Base-by-base conservation (phyloP, 2,797 vertebrate genomes). In the Enteromius viviparus region DNA sequence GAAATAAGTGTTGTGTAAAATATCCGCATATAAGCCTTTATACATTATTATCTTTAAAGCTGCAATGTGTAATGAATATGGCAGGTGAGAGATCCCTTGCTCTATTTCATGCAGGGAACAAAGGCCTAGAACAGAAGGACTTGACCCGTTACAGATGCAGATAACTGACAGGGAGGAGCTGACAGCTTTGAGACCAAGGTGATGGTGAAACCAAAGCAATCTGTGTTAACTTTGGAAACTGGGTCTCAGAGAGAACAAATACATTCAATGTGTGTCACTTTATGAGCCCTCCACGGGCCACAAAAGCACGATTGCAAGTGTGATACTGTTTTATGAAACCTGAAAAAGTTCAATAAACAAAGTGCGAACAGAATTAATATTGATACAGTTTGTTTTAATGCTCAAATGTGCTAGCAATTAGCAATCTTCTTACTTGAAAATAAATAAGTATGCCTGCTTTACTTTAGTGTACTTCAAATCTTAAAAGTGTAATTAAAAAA, bases 131-230 rank as follows among this genome's bases (percentile, higher is more conserved):
- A 92, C 88, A 86, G 64, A 85, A 87, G 80, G 45, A 85, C 88
- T 77, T 91, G 89, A 91, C 87, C 89, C 87, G 87, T 87, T 71
- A 76, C 26, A 58, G 37, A 74, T 68, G 58, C 26, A 89, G 83
- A 93, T 91, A 92, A 94, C 90, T 82, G 51, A 60, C 37, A 89
- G 90, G 92, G 93, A 88, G 91, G 84, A 85, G 85, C 84, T 23
- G 6, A 11, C 49, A 80, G 66, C 78, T 70, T 80, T 80, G 34
- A 21, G 4, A 82, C 83, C 81, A 89, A 85, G 29, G 49, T 89
- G 83, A 90, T 76, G 69, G 82, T 91, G 91, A 92, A 91, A 92
- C 91, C 76, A 0, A 90, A 92, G 88, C 87, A 86, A 89, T 83
- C 80, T 87, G 87, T 84, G 82, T 83, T 76, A 85, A 85, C 87